phyloP scores from a whole-genome alignment of 2,113 vertebrate genomes.

The Lycocorax pyrrhopterus region DNA sequence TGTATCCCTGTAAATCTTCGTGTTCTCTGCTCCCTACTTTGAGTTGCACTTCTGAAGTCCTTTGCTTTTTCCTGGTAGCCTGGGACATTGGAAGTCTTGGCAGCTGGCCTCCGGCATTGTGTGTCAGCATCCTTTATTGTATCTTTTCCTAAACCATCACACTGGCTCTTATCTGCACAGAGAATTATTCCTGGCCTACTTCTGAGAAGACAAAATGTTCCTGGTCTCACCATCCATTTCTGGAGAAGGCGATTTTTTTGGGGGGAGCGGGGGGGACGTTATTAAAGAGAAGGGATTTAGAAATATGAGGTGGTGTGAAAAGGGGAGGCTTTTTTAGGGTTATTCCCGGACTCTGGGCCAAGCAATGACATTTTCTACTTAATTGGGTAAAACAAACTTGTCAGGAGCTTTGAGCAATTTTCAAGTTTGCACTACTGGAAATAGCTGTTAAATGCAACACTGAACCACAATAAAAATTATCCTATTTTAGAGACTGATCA shows the following conservation, averaged over 20 bases:
- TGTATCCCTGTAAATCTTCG: rapidly evolving
- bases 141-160: not conserved
- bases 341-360: rapidly evolving
- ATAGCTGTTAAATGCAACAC: not conserved
- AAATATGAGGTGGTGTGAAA: not conserved
- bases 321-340: not conserved
- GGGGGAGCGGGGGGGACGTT: too few species aligned
- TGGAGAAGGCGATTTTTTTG: not conserved
- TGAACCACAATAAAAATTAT: not conserved
- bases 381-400: not conserved
- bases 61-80: not conserved
- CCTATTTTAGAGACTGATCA: not conserved
- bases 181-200: not conserved
- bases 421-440: not conserved
- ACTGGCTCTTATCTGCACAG: not conserved
- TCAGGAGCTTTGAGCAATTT: not conserved
- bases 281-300: not conserved
- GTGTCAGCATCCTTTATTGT: not conserved
- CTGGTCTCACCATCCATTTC: not conserved
- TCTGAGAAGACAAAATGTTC: not conserved
- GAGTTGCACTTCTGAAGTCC: not conserved
- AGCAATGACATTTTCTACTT: not conserved
- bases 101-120: not conserved
- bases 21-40: not conserved
- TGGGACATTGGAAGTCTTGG: not conserved